A percentile compares a stretch with the other conserved stretches of the same genome.
phyloP scores from a whole-genome alignment of 1,140 invertebrate species.

The Drosophila sechellia region DNA sequence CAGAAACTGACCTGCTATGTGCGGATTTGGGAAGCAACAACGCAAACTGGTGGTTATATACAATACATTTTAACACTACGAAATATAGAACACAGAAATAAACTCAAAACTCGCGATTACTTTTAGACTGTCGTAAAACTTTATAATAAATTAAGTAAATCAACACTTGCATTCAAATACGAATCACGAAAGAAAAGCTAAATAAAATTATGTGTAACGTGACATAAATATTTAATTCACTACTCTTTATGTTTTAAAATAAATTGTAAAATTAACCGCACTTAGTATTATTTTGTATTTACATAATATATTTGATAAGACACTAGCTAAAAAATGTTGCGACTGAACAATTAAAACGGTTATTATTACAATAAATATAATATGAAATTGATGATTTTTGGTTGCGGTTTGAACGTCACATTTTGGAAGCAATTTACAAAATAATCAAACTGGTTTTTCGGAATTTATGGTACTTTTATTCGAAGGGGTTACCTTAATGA shows the following conservation, averaged over 20 bases:
- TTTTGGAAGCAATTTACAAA: background rate
- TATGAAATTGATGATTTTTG: background rate
- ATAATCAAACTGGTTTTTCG: background rate
- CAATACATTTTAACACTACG: constrained; percentile 37
- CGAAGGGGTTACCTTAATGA: background rate
- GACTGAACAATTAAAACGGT: too few relatives aligned
- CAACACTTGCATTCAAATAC: constrained; percentile 17
- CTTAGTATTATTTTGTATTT: background rate
- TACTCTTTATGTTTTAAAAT: too few relatives aligned
- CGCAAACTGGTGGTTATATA: constrained; percentile 35
- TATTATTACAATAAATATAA: too few relatives aligned
- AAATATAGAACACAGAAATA: constrained; percentile 8
- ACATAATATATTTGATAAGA: too few relatives aligned
- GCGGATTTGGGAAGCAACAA: constrained; percentile 35
- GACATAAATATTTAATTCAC: background rate
- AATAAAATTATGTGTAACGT: background rate
- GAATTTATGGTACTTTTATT: background rate
- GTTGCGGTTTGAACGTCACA: background rate
- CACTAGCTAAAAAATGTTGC: too few relatives aligned
- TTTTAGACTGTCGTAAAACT: background rate
- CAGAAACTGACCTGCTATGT: constrained; percentile 41
- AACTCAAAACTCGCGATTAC: constrained; percentile 28
- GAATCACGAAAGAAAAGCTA: constrained; percentile 2
- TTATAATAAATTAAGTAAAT: background rate
- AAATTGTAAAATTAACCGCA: too few relatives aligned